phyloP scores from a whole-genome alignment of 1,140 invertebrate species.

The Cephus cinctus region DNA sequence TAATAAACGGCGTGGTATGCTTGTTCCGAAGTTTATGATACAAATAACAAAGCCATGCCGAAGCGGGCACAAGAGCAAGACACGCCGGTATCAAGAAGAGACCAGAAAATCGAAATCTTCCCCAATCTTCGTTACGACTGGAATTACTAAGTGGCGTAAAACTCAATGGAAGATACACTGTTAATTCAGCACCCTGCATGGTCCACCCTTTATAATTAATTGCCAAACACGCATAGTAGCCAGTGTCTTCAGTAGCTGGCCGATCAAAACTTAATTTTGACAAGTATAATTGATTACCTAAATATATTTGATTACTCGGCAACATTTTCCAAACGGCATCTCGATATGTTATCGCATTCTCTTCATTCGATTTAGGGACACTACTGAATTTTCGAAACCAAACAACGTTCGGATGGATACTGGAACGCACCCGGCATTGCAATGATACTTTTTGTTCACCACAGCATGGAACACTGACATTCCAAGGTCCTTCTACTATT shows the following conservation, averaged over 20 bases:
- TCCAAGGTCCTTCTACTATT: background rate
- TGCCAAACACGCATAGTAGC: background rate
- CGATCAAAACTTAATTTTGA: background rate
- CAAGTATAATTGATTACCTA: constrained; percentile 1
- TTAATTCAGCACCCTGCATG: background rate
- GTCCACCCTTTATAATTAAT: constrained; percentile 6
- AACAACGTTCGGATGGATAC: background rate
- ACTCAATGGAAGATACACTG: background rate
- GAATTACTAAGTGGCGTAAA: background rate
- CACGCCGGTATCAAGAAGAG: background rate
- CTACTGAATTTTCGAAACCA: background rate
- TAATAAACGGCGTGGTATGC: background rate
- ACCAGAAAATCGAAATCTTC: background rate
- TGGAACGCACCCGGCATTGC: background rate
- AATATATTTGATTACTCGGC: constrained; percentile 1
- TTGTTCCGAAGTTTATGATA: constrained; percentile 5
- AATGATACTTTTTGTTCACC: constrained; percentile 1
- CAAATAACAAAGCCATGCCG: background rate
- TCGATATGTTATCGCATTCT: background rate
- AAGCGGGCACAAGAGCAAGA: background rate
- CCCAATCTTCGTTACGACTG: background rate
- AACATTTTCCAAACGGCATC: constrained; percentile 1
- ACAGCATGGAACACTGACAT: background rate
- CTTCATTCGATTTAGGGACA: background rate
- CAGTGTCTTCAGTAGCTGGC: background rate